Conservation (phyloP, 2,113 vertebrate species). For the Microcebus tavaratra region DNA sequence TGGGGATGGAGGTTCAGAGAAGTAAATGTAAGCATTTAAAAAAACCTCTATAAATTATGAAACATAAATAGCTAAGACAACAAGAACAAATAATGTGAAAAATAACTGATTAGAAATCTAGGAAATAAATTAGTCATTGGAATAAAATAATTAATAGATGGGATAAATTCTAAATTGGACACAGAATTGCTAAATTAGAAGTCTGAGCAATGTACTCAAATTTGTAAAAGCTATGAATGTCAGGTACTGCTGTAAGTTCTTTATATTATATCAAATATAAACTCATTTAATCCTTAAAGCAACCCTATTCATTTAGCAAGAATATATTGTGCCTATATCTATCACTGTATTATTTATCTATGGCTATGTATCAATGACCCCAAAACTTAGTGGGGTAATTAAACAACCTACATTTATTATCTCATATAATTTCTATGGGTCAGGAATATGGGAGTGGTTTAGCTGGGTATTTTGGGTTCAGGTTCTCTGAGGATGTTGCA, state of each 20-base stretch:
- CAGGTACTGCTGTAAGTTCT: neutral
- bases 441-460: neutral
- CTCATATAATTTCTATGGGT: neutral
- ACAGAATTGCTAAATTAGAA: neutral
- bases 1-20: neutral
- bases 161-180: neutral
- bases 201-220: neutral
- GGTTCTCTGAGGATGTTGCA: neutral
- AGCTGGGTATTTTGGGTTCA: neutral
- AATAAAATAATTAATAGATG: neutral
- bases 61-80: neutral
- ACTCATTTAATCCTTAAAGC: neutral
- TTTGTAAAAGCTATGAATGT: neutral
- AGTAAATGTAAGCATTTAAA: neutral
- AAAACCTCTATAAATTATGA: neutral
- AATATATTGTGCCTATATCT: neutral
- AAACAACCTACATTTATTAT: neutral
- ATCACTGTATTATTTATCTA: neutral
- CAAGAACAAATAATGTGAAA: neutral
- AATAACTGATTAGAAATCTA: constrained; percentile 13
- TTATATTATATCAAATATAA: neutral
- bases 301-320: neutral
- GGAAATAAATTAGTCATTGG: neutral
- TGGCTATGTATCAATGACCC: neutral
- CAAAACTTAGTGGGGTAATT: neutral